phyloP scores from a whole-genome alignment of 2,888 invertebrate species.

The Lepidocyrtinus sp. region DNA sequence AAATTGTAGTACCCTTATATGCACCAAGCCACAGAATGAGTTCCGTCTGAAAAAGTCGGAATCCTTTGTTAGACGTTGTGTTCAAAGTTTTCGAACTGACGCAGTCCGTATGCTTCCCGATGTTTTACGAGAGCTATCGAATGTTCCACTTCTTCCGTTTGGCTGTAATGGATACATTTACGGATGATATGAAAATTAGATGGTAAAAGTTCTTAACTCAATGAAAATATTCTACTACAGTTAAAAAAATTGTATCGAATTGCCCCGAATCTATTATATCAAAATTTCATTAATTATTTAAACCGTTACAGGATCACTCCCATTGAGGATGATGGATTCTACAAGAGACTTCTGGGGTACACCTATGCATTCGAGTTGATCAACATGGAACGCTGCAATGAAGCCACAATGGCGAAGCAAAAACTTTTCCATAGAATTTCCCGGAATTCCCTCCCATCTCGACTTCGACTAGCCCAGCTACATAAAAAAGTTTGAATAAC shows the following conservation, averaged over 20 bases:
- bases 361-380: conserved; percentile 26
- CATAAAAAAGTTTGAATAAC: too few species aligned
- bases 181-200: conserved; percentile 34
- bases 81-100: conserved; percentile 46
- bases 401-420: neutral
- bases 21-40: conserved; percentile 33
- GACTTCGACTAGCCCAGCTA: too few species aligned
- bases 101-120: conserved; percentile 45
- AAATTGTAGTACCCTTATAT: conserved; percentile 41
- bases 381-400: conserved; percentile 44
- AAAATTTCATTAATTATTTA: neutral
- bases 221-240: neutral
- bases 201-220: conserved; percentile 32
- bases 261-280: neutral
- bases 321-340: conserved; percentile 14
- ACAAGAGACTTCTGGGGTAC: conserved; percentile 30
- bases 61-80: conserved; percentile 38
- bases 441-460: conserved; percentile 7
- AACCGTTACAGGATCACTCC: conserved; percentile 27
- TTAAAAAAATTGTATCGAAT: neutral
- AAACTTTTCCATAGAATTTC: conserved; percentile 21
- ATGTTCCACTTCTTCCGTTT: conserved; percentile 46
- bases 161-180: conserved; percentile 35
- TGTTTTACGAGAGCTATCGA: conserved; percentile 39
- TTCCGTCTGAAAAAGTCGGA: conserved; percentile 31